Evolutionary conservation across 2,888 invertebrate genomes (phyloP).

Genomic region (Zygogramma bicolorata): DNA sequence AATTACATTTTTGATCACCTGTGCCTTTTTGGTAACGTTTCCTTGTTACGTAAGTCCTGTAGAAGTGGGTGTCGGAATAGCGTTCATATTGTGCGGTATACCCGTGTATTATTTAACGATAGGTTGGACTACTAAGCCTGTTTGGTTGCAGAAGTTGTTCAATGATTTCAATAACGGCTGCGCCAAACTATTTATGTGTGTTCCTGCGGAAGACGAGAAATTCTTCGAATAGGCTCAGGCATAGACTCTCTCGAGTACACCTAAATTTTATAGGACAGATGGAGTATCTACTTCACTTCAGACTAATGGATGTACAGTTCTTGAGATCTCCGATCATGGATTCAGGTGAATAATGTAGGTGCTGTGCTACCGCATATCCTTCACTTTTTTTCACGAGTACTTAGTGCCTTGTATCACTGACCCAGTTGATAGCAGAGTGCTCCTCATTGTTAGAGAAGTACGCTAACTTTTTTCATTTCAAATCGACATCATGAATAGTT

Average conservation of each 20-base stretch:
- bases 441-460: neutral
- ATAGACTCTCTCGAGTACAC: neutral
- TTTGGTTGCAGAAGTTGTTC: constrained; percentile 77
- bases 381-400: neutral
- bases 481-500: too few relatives aligned
- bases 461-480: too few relatives aligned
- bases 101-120: constrained; percentile 85
- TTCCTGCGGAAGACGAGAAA: constrained; percentile 71
- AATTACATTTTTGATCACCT: constrained; percentile 80
- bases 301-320: neutral
- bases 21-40: constrained; percentile 82
- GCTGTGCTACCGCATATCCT: neutral
- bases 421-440: neutral
- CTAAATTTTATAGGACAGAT: too few relatives aligned
- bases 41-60: constrained; percentile 84
- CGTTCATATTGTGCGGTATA: constrained; percentile 84
- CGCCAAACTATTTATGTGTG: constrained; percentile 85
- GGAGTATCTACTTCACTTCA: neutral
- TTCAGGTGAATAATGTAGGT: neutral
- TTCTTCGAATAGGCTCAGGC: constrained; percentile 26
- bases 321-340: neutral
- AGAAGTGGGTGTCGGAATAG: constrained; percentile 82
- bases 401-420: neutral
- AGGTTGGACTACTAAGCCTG: constrained; percentile 76
- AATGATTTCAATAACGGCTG: constrained; percentile 79